Conservation (phyloP, 2,113 vertebrate genomes). For the Ceratotherium simum region DNA sequence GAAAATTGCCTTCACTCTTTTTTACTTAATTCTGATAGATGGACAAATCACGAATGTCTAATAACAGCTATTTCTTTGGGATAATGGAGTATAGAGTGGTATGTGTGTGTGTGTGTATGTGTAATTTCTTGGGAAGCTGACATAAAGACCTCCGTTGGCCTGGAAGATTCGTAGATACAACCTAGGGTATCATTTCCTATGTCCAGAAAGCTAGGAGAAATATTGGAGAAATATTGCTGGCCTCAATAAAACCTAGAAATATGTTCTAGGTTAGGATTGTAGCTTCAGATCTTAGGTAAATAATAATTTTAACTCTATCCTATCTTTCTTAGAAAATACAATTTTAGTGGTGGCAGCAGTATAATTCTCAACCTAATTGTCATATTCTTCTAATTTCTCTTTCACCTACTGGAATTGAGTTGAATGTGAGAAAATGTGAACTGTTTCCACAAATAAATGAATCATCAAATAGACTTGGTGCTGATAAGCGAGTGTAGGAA, state of each 20-base stretch:
- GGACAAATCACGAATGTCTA: neutral
- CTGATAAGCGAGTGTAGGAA: neutral
- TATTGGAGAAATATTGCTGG: neutral
- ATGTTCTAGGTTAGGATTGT: neutral
- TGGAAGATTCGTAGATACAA: neutral
- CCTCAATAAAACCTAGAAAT: neutral
- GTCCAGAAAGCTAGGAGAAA: neutral
- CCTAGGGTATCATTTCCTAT: neutral
- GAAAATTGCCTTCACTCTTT: neutral
- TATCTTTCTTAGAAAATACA: neutral
- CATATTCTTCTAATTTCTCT: neutral
- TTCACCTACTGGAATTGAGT: neutral
- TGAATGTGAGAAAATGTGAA: neutral
- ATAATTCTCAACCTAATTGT: neutral
- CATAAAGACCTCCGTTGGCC: neutral
- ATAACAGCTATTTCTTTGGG: neutral
- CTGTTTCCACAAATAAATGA: constrained; percentile 29
- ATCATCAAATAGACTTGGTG: neutral
- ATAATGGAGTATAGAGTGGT: neutral
- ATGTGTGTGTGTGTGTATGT: neutral
- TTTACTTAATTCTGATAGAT: neutral
- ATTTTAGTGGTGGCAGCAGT: neutral
- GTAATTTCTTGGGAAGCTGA: neutral
- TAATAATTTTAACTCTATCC: neutral
- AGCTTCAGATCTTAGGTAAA: neutral